Base-by-base conservation (phyloP, 2,797 vertebrate species). In the Hipposideros larvatus region DNA sequence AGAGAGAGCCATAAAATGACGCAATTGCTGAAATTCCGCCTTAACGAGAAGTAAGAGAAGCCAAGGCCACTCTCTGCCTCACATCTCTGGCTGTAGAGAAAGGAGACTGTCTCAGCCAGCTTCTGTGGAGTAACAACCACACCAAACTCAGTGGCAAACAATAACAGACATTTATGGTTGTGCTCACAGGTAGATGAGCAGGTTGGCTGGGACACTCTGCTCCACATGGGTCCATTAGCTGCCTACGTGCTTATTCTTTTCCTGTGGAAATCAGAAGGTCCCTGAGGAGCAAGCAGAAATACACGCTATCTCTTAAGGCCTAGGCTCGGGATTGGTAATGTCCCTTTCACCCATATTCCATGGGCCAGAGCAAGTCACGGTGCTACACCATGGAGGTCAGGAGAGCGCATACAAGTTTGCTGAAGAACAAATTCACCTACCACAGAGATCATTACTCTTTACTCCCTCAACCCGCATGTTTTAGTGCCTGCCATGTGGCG, bases 11-110 rank as follows among this genome's bases (percentile, higher is more conserved):
- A 94, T 9, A 78, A 18, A 78, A 53, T 28, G 19, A 61, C 83
- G 46, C 22, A 68, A 10, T 68, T 93, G 73, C 31, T 94, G 82
- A 94, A 94, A 87, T 88, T 11, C 14, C 9, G 55, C 31, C 41
- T 91, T 63, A 18, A 15, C 26, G 48, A 77, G 53, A 87, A 16
- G 4, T 68, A 51, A 91, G 93, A 77, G 46, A 89, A 79, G 77
- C 57, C 71, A 63, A 21, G 24, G 34, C 18, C 59, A 71, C 31
- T 55, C 57, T 51, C 4, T 82, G 77, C 61, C 61, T 75, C 24
- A 63, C 55, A 71, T 90, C 61, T 92, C 55, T 96, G 48, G 22
- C 37, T 24, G 5, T 75, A 24, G 31, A 26, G 73, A 53, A 93
- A 87, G 75, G 48, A 65, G 21, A 68, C 11, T 15, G 16, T 78